Evolutionary conservation across 2,113 vertebrate genomes (phyloP), one percentile per base, ranked within the genome.

Genomic region (Macrotus californicus): DNA sequence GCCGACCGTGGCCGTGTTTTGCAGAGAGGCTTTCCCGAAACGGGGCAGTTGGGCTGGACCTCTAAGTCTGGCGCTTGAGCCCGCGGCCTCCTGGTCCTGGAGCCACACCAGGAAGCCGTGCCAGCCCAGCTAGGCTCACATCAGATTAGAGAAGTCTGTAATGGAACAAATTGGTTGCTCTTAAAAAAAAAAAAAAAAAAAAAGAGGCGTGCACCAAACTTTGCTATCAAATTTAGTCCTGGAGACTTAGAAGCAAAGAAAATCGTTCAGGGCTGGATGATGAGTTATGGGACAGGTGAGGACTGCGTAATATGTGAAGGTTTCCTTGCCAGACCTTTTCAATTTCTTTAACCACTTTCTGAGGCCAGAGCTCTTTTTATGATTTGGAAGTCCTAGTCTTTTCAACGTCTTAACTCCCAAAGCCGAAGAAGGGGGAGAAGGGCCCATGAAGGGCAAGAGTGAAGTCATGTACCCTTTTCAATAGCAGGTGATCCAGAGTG

Each of bases 241-340:
- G 75, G 61, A 93, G 70, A 34, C 85, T 24, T 59, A n/a, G 61
- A 92, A 81, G 39, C 70, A 39, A 52, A 91, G 79, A 76, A 88
- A 92, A 56, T 90, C 52, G 72, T 92, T 67, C 52, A 76, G 46
- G 81, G 52, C 59, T 8, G 43, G n/a, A 46, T 69, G 46, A 59
- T 77, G 89, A 54, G 50, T 83, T 94, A n/a, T 36, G 52, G 85
- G 52, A 79, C 21, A 15, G 41, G 1, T 52, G 75, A 69, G 83
- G 69, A 64, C 36, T 3, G 3, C 66, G 76, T 52, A 70, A 43
- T 88, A 52, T 52, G 70, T 34, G n/a, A 69, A 75, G 24, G 39
- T 94, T 92, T 50, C 76, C 66, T 94, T 84, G 80, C 83, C 84
- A 93, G 73, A n/a, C 21, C 67, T 73, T 80, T 96, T 61, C 83